These are phyloP conservation scores for Cotesia glomerata DNA, from an alignment of 1,140 invertebrate species.

Conservation along the genomic window DNA sequence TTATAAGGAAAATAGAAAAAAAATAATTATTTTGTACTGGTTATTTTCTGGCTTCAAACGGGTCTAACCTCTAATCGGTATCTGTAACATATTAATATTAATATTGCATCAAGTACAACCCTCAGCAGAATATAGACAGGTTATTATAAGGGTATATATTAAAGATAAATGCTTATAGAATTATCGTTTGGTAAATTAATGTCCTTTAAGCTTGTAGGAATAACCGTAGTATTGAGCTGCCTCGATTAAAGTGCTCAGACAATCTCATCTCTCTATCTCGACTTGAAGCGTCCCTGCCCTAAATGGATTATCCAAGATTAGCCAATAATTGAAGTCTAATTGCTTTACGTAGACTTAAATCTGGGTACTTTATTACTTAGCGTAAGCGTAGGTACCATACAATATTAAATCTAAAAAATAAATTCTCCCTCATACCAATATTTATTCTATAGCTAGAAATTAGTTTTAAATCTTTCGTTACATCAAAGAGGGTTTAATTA, in stretches of 20 bases:
- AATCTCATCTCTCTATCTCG: not conserved
- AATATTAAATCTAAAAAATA: not conserved
- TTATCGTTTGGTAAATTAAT: not conserved
- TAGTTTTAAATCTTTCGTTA: too few relatives aligned
- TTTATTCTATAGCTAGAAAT: too few relatives aligned
- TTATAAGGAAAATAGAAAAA: too few relatives aligned
- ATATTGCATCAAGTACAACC: too few relatives aligned
- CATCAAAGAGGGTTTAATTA: too few relatives aligned
- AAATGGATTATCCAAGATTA: constrained; percentile 13
- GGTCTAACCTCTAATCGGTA: too few relatives aligned
- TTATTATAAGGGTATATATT: too few relatives aligned
- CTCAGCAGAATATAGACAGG: too few relatives aligned
- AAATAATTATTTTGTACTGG: too few relatives aligned
- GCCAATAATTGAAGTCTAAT: constrained; percentile 14
- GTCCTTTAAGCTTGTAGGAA: not conserved
- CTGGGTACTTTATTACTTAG: not conserved
- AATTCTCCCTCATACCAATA: too few relatives aligned
- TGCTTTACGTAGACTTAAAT: constrained; percentile 2
- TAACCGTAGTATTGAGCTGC: not conserved
- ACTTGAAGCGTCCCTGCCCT: not conserved
- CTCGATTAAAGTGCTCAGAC: not conserved
- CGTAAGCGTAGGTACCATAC: not conserved
- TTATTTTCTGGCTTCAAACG: not conserved
- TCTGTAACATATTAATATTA: too few relatives aligned
- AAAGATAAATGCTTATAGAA: too few relatives aligned